Percentiles rank a stretch among this genome's conserved stretches.
phyloP scores from a whole-genome alignment of 2,113 vertebrate genomes.

The Balaenoptera acutorostrata region DNA sequence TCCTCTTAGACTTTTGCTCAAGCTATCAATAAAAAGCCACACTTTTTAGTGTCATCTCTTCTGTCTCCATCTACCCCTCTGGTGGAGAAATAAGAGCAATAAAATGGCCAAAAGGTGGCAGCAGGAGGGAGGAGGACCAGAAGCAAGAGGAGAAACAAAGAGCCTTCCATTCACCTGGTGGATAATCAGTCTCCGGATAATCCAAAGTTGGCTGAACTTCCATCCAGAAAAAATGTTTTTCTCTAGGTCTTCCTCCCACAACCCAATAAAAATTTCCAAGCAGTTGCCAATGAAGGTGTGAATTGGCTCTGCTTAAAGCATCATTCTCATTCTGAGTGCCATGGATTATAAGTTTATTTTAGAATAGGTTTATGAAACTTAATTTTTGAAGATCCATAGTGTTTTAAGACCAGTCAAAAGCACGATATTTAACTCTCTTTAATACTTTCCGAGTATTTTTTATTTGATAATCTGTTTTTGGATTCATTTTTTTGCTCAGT shows the following conservation, averaged over 20 bases:
- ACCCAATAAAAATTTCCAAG: constrained; percentile 9
- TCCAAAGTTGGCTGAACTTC: background rate
- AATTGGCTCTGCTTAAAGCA: background rate
- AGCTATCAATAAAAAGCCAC: background rate
- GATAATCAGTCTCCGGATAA: background rate
- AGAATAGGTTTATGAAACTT: background rate
- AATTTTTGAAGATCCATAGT: background rate
- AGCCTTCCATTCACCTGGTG: background rate
- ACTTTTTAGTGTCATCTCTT: background rate
- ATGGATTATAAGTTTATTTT: background rate
- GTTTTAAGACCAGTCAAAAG: background rate
- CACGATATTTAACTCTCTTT: constrained; percentile 14
- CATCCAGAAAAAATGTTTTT: background rate
- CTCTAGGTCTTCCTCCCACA: background rate
- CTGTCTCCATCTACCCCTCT: background rate
- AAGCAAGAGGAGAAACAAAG: background rate
- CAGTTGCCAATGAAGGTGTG: background rate
- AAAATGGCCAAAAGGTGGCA: constrained; percentile 63
- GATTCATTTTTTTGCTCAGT: background rate
- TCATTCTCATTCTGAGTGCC: background rate
- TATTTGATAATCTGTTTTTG: background rate
- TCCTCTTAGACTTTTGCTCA: background rate
- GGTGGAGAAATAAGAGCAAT: background rate
- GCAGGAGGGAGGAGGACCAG: constrained; percentile 7
- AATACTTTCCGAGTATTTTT: background rate